phyloP scores from a whole-genome alignment of 1,140 invertebrate species.

The Formica exsecta region DNA sequence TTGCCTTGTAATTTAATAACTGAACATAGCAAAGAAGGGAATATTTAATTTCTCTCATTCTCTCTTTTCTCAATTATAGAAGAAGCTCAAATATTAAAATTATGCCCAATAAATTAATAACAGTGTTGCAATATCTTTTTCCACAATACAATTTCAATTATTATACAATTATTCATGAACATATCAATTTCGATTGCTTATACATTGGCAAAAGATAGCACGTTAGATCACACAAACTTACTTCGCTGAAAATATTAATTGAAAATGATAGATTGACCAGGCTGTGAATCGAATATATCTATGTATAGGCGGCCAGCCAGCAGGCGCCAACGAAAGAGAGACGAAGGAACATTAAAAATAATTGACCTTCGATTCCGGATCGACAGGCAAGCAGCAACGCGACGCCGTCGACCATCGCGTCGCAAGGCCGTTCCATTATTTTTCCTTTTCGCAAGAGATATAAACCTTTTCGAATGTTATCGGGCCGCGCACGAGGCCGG shows the following conservation, averaged over 20 bases:
- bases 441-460: conserved; percentile 26
- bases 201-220: not conserved
- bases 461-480: conserved; percentile 48
- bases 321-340: conserved; percentile 41
- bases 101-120: not conserved
- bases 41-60: not conserved
- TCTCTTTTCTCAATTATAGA: too few species aligned
- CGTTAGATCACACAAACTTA: not conserved
- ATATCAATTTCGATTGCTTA: not conserved
- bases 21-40: not conserved
- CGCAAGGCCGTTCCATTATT: conserved; percentile 55
- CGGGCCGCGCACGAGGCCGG: not conserved
- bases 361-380: conserved; percentile 72
- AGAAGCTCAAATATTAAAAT: not conserved
- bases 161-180: not conserved
- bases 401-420: conserved; percentile 29
- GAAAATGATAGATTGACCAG: conserved; percentile 21
- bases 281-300: conserved; percentile 7
- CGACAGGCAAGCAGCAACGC: conserved; percentile 46
- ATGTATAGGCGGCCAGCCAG: not conserved
- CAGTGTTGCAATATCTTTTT: not conserved
- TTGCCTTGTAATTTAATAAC: conserved; percentile 3
- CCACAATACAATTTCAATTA: not conserved
- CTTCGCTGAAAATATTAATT: not conserved
- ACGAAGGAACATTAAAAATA: conserved; percentile 61